These are phyloP conservation scores for Peucedramus taeniatus DNA, from an alignment of 2,113 vertebrate genomes.

Conservation along the genomic window DNA sequence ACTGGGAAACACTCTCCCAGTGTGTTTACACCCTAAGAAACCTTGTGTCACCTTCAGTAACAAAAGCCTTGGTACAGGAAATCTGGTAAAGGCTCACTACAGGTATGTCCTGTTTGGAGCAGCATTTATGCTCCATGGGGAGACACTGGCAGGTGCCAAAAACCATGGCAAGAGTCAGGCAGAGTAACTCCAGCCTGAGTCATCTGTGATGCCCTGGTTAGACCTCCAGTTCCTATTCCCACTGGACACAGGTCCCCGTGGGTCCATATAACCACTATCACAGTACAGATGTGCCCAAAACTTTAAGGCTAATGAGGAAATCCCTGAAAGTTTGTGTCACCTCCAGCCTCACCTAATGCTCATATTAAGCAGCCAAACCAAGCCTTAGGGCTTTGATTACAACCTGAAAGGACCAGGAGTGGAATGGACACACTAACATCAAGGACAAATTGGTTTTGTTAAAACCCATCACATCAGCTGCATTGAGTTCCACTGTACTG, in stretches of 20 bases:
- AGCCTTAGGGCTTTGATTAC: neutral
- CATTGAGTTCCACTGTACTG: neutral
- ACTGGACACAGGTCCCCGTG: rapidly evolving
- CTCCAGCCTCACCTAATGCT: neutral
- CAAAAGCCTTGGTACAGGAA: neutral
- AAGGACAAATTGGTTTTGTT: neutral
- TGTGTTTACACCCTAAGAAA: neutral
- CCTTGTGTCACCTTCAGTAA: neutral
- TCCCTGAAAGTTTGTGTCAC: neutral
- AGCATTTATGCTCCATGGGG: neutral
- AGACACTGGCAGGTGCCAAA: neutral
- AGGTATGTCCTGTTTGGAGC: rapidly evolving
- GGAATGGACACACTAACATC: neutral
- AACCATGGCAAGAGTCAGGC: neutral
- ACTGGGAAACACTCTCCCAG: neutral
- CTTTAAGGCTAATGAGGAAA: rapidly evolving
- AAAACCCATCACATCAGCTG: rapidly evolving
- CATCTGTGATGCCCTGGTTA: rapidly evolving
- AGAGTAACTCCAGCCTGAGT: neutral
- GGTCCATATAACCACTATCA: neutral
- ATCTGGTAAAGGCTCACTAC: neutral
- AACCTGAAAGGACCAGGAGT: neutral
- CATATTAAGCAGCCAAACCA: neutral
- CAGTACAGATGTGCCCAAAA: neutral
- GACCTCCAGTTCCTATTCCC: neutral